A percentile compares a stretch with the other conserved stretches of the same genome.
Conservation (phyloP, 2,888 invertebrate genomes). For the Leptinotarsa rubiginosa region DNA sequence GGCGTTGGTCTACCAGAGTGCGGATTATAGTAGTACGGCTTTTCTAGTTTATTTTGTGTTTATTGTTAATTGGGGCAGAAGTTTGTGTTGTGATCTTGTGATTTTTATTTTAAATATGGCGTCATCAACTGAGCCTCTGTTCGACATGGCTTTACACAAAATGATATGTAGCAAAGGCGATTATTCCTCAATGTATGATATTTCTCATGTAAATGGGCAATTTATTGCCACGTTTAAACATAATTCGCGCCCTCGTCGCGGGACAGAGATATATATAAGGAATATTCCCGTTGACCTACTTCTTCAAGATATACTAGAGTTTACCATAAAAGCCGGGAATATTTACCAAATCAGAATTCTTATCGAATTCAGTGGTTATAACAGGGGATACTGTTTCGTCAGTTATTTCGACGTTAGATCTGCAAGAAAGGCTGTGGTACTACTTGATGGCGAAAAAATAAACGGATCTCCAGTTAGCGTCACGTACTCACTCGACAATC, state of each 20-base stretch:
- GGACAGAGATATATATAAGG: constrained; percentile 81
- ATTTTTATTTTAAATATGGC: not conserved
- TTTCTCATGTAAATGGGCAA: constrained; percentile 70
- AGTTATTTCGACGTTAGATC: constrained; percentile 70
- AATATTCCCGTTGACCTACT: constrained; percentile 80
- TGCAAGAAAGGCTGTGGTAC: constrained; percentile 74
- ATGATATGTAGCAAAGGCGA: constrained; percentile 41
- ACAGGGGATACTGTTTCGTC: constrained; percentile 79
- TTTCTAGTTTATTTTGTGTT: no score
- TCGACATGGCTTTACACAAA: constrained; percentile 36
- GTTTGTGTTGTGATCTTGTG: no score
- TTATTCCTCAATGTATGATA: constrained; percentile 30
- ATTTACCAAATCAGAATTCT: constrained; percentile 82
- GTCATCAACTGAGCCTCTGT: constrained; percentile 21
- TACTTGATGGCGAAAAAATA: constrained; percentile 77
- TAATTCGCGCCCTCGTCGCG: constrained; percentile 68
- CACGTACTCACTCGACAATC: constrained; percentile 82
- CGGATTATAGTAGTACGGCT: no score
- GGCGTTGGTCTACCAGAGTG: no score
- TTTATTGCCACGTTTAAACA: constrained; percentile 58
- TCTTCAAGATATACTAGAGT: constrained; percentile 79
- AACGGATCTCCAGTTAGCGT: constrained; percentile 76
- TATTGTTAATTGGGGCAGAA: no score
- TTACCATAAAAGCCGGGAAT: constrained; percentile 74
- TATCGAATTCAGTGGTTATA: constrained; percentile 83